Base-by-base conservation (phyloP, 2,888 invertebrate genomes). In the Taphrorychus bicolor region DNA sequence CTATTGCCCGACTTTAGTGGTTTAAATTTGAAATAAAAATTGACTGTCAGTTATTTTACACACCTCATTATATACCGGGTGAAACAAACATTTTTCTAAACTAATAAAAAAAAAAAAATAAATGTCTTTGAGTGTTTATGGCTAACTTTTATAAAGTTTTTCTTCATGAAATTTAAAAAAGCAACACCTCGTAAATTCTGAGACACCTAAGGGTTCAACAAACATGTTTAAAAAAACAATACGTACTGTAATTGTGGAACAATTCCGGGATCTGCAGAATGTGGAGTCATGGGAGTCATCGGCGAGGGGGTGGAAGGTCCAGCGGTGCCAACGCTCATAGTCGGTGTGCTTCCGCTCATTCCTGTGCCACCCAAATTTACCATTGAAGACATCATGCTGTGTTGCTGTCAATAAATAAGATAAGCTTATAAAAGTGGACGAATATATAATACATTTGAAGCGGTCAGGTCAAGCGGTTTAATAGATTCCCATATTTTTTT, bases 231-330 rank as follows among this genome's bases (percentile, higher is more conserved):
- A 45, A 45, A 45, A 45, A 45, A 14, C 49, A 59, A 9, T 19
- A 66, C 66, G 62, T 82, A 95, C 94, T 96, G 96, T 79, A 96
- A 83, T 79, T 96, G 95, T 19, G 98, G 98, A 66, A 95, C 87
- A 76, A 97, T 96, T 58, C 95, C 95, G 59, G 97, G 95, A 83
- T 97, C 96, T 7, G 94, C 93, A 0, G 96, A 96, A 66, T 90
- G 91, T 40, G 96, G 96, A 5, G 96, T 97, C 90, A 95, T 92
- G 0, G 94, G 94, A 1, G 93, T 93, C 87, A 91, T 88, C 0
- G 95, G 94, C 3, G 87, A 86, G 53, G 88, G 88, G n/a, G 91
- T 91, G 9, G 91, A 90, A 0, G 94, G 94, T 1, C 86, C 87
- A n/a, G 40, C 51, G 11, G 49, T 57, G 9, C 69, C 69, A 17